Evolutionary conservation across 37 sponge, comb jelly and placozoan species (phyloP).

Genomic region (Hexactinellida sp.): DNA sequence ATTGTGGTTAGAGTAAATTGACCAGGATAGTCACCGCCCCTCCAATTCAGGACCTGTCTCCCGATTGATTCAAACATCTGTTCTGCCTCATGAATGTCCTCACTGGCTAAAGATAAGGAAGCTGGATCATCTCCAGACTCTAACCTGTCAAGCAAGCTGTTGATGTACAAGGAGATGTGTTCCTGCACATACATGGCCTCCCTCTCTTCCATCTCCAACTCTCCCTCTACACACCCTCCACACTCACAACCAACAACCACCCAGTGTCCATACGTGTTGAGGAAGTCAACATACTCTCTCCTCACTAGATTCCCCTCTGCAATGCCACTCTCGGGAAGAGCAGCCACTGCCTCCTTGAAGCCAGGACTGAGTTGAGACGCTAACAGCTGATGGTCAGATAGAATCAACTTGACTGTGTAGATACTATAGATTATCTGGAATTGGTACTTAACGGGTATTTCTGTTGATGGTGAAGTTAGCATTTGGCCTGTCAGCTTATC

Average conservation of each 20-base stretch:
- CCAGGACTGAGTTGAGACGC: background rate
- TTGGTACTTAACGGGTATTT: background rate
- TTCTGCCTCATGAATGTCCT: background rate
- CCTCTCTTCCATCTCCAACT: background rate
- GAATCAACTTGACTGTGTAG: background rate
- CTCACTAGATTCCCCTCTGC: background rate
- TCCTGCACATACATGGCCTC: background rate
- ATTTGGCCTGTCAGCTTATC: background rate
- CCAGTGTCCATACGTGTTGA: background rate
- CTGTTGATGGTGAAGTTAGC: background rate
- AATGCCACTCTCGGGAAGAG: background rate
- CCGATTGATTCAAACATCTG: background rate
- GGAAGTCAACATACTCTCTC: background rate
- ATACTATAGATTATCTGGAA: background rate
- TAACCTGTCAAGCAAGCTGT: background rate
- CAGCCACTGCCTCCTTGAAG: background rate
- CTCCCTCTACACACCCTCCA: background rate
- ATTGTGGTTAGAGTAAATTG: background rate
- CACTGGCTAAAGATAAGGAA: background rate
- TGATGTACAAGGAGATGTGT: background rate
- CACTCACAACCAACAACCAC: conserved; percentile 9
- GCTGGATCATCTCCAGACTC: background rate
- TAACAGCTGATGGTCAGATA: background rate
- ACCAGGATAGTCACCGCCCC: background rate
- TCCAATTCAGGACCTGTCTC: background rate